Evolutionary conservation across 1,140 invertebrate genomes (phyloP).

Genomic region (Diabrotica undecimpunctata): DNA sequence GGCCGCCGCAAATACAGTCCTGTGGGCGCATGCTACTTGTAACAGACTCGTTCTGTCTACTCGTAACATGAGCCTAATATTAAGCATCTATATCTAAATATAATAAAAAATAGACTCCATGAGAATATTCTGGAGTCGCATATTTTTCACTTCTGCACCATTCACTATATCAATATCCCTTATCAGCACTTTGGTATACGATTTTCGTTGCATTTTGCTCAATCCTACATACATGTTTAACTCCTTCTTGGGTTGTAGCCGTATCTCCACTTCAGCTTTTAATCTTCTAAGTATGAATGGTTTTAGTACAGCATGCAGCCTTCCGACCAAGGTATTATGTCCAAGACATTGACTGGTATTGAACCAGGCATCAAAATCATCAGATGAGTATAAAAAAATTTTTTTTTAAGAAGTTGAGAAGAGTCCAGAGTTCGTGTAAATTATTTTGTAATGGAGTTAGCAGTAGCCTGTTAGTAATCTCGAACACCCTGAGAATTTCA

Average conservation of each 20-base stretch:
- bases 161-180: conserved; percentile 99
- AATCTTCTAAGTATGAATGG: conserved; percentile 94
- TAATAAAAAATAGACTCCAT: too few species aligned
- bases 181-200: conserved; percentile 98
- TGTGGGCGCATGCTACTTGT: too few species aligned
- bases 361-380: conserved; percentile 98
- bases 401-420: conserved; percentile 96
- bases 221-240: conserved; percentile 92
- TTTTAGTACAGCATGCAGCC: conserved; percentile 91
- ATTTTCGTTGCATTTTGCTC: conserved; percentile 99
- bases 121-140: too few species aligned
- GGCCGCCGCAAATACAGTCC: too few species aligned
- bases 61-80: too few species aligned
- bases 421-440: conserved; percentile 97
- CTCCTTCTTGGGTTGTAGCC: conserved; percentile 95
- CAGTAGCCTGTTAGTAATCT: conserved; percentile 89
- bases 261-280: conserved; percentile 98
- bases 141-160: too few species aligned
- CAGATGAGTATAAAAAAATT: conserved; percentile 98
- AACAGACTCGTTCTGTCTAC: too few species aligned
- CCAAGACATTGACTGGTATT: conserved; percentile 94
- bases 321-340: conserved; percentile 85
- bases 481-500: conserved; percentile 95
- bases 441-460: conserved; percentile 89
- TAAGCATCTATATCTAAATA: too few species aligned